phyloP scores from a whole-genome alignment of 2,888 invertebrate genomes.

The Lasius platythorax region DNA sequence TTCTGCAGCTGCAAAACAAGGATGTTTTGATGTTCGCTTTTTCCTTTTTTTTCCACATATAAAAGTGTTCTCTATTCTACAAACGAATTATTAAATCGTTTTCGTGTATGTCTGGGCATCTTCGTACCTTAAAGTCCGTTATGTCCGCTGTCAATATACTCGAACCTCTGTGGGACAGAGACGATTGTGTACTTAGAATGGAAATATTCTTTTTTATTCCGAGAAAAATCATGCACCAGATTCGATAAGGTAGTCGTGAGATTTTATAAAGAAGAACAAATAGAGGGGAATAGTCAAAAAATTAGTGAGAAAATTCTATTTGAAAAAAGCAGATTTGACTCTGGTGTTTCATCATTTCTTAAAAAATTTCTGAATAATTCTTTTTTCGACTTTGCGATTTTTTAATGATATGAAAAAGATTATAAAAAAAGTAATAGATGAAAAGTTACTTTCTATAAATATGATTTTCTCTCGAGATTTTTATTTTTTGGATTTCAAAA shows the following conservation, averaged over 20 bases:
- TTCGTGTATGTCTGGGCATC: constrained; percentile 70
- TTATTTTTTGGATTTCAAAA: background rate
- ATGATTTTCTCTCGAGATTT: background rate
- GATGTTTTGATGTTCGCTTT: constrained; percentile 53
- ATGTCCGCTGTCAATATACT: constrained; percentile 85
- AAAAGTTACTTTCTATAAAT: background rate
- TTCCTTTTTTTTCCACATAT: constrained; percentile 41
- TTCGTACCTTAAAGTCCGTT: constrained; percentile 81
- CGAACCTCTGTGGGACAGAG: constrained; percentile 83
- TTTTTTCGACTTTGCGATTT: background rate
- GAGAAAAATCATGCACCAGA: background rate
- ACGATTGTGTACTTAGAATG: constrained; percentile 38
- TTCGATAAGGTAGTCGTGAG: background rate
- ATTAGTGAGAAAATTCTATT: background rate
- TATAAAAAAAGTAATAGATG: background rate
- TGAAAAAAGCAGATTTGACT: background rate
- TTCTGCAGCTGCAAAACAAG: constrained; percentile 85
- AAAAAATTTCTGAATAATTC: background rate
- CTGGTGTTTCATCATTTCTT: background rate
- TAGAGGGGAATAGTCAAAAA: background rate
- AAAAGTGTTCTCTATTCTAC: constrained; percentile 16
- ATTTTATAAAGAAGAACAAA: background rate
- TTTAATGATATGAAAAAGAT: background rate
- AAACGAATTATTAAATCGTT: constrained; percentile 23
- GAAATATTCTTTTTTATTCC: background rate